Evolutionary conservation across 1,140 invertebrate species (phyloP).

Genomic region (Copidosoma floridanum): DNA sequence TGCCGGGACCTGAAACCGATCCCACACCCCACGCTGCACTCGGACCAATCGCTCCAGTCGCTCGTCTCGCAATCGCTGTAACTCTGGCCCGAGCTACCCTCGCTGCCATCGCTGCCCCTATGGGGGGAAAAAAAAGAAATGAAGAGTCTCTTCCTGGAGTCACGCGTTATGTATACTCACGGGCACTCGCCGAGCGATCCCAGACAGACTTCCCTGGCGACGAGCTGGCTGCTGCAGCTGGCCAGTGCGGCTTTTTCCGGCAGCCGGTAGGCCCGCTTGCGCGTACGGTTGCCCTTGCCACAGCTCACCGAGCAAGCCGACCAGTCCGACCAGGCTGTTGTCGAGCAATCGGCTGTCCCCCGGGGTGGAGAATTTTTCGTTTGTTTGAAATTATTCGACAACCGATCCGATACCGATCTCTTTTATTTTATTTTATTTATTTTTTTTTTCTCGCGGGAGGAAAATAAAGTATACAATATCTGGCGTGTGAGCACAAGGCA

Average conservation of each 20-base stretch:
- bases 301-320: conserved; percentile 80
- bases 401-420: no score
- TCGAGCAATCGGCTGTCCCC: conserved; percentile 72
- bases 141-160: no score
- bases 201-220: conserved; percentile 86
- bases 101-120: neutral
- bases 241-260: conserved; percentile 75
- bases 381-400: no score
- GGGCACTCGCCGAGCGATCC: conserved; percentile 69
- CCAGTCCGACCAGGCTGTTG: conserved; percentile 74
- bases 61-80: conserved; percentile 63
- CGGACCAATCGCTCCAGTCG: conserved; percentile 71
- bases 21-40: conserved; percentile 71
- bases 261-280: conserved; percentile 72
- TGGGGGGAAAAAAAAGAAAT: no score
- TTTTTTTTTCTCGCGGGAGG: no score
- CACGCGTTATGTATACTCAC: conserved; percentile 56
- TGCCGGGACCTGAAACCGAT: conserved; percentile 66
- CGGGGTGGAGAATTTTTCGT: no score
- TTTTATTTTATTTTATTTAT: no score
- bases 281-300: conserved; percentile 84
- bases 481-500: no score
- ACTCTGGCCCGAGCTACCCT: neutral
- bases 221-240: conserved; percentile 76
- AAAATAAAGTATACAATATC: no score